Base-by-base conservation (phyloP, 2,888 invertebrate species). In the Chironomus riparius region DNA sequence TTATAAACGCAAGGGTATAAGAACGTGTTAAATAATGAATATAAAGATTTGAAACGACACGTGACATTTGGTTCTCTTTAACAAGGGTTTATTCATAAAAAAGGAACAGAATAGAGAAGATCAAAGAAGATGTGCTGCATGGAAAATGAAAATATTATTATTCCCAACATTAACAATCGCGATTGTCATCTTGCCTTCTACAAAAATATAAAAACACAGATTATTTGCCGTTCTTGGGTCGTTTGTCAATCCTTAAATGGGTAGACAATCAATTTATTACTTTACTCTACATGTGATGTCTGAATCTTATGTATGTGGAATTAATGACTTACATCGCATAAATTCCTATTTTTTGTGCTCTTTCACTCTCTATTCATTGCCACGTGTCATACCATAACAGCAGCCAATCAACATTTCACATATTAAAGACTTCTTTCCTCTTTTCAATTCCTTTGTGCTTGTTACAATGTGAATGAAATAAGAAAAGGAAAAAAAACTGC, bases 111-210 rank as follows among this genome's bases (percentile, higher is more conserved):
- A 38, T 38, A 38, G 7, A 38, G 38, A 38, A 38, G 38, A 38
- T 38, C 38, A 38, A 38, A 38, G 38, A 38, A 38, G 38, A 7
- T 38, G n/a, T n/a, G 38, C 10, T 38, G 38, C 38, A 38, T 38
- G 38, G 10, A 38, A 38, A 38, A 38, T 38, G 38, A 38, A 38
- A 38, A 38, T 38, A 38, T 50, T 15, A 56, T 65, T 65, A 65
- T 65, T 21, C 22, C 13, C 22, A 65, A 65, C 65, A 65, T 65
- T 65, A 65, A 56, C 56, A 65, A 65, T 56, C 38, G 56, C 56
- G 72, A 73, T 73, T 73, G 72, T 62, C 72, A 73, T 73, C 62
- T 38, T 73, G 72, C 72, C 62, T 38, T 10, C 10, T 38, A 4
- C 1, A 28, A 28, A 5, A 28, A 38, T 10, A 38, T 2, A 38